A percentile compares a stretch with the other conserved stretches of the same genome.
These are phyloP conservation scores for Mimas tiliae DNA, from an alignment of 2,888 invertebrate species.

Conservation along the genomic window DNA sequence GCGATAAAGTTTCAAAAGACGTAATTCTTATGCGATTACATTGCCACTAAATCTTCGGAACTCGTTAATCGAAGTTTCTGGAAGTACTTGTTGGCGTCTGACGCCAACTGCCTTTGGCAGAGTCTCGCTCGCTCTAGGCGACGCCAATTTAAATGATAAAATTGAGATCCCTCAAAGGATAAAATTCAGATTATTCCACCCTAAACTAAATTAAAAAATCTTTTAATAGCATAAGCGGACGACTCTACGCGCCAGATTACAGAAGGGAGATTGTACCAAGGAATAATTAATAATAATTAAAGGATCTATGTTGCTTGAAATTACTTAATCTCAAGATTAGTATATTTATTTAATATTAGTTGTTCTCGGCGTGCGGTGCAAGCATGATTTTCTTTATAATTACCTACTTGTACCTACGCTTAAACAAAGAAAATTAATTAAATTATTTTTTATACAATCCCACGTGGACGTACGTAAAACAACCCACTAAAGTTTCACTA, in stretches of 20 bases:
- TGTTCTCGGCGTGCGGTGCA: neutral
- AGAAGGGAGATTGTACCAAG: slow-evolving; percentile 17
- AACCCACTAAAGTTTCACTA: too few species aligned
- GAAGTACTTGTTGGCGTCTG: slow-evolving; percentile 71
- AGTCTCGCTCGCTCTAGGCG: slow-evolving; percentile 58
- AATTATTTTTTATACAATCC: too few species aligned
- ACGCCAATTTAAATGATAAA: slow-evolving; percentile 81
- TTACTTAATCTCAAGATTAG: neutral
- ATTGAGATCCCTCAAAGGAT: slow-evolving; percentile 76
- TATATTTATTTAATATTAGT: neutral
- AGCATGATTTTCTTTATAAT: too few species aligned
- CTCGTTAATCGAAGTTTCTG: slow-evolving; percentile 81
- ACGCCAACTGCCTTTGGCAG: slow-evolving; percentile 80
- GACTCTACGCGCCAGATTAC: slow-evolving; percentile 11
- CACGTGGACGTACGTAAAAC: too few species aligned
- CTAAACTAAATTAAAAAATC: slow-evolving; percentile 63
- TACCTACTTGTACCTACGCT: too few species aligned
- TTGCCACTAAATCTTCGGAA: slow-evolving; percentile 76
- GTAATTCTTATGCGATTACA: slow-evolving; percentile 77
- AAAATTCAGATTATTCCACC: slow-evolving; percentile 67
- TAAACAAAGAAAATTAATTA: too few species aligned
- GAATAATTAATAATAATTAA: slow-evolving; percentile 7
- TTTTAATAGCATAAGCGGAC: slow-evolving; percentile 29
- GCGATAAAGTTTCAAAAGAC: slow-evolving; percentile 58
- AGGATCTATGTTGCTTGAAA: neutral